These are phyloP conservation scores for Lineus longissimus DNA, from an alignment of 1,140 invertebrate species.

Conservation along the genomic window DNA sequence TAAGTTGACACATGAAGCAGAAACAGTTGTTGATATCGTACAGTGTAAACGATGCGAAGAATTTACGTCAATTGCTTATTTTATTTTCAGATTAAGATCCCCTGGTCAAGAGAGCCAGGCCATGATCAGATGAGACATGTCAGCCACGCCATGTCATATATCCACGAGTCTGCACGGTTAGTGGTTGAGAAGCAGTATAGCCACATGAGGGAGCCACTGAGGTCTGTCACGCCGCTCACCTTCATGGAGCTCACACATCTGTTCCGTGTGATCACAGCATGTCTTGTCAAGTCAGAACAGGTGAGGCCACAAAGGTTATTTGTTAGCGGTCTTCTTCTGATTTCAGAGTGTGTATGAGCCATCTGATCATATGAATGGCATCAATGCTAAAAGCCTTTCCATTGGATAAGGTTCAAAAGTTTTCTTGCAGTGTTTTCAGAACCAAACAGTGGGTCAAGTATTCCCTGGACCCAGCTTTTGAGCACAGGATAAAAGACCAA, in stretches of 20 bases:
- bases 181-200: constrained; percentile 40
- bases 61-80: no score
- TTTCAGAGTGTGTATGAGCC: no score
- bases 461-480: no score
- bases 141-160: constrained; percentile 45
- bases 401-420: no score
- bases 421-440: no score
- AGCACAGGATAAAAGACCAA: no score
- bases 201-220: constrained; percentile 41
- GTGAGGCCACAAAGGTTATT: constrained; percentile 23
- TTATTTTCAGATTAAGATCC: constrained; percentile 35
- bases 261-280: constrained; percentile 41
- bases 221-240: constrained; percentile 44
- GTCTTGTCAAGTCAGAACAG: constrained; percentile 39
- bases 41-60: no score
- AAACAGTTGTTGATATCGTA: no score
- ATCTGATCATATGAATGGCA: no score
- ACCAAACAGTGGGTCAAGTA: no score
- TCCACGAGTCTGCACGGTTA: constrained; percentile 40
- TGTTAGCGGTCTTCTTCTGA: background rate
- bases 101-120: constrained; percentile 32
- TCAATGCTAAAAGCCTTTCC: no score
- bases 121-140: constrained; percentile 37
- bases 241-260: constrained; percentile 49
- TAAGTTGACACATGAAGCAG: no score